Base-by-base conservation (phyloP, 2,113 vertebrate genomes). In the Oncorhynchus kisutch region DNA sequence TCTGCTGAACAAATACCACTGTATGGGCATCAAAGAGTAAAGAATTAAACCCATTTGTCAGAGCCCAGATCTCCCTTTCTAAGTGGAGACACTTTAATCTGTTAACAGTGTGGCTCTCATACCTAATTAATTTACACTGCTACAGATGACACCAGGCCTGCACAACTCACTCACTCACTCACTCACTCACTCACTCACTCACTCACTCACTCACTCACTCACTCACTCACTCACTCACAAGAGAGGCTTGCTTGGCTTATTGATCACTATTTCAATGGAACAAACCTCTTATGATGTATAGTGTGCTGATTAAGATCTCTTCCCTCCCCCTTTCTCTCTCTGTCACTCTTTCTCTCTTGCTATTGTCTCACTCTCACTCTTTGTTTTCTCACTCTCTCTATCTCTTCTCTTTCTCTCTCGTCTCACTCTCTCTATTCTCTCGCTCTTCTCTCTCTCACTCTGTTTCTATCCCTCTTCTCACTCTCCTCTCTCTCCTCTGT, bases 91-190 rank as follows among this genome's bases (percentile, higher is more conserved):
- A 79, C 75, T 72, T 51, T 67, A 67, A 74, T 67, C 73, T 31
- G 64, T 51, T 54, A 66, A 16, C 34, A 67, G 18, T 65, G 48
- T 74, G 73, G 45, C 51, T 75, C 73, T 67, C 64, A 62, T 78
- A 74, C 76, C 75, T 68, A 85, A 88, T 81, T 79, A 78, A 82
- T 88, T 87, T 77, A 71, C 72, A 39, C 66, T 24, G 25, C 39
- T 12, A 12, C 73, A n/a, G 18, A 20, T 1, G 81, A 70, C 54
- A 71, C 60, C 57, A 39, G 68, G 34, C 18, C 72, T 68, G 25
- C 64, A 68, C 68, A 12, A 9, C 34, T 11, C 7, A 9, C 8
- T 71, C 75, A 45, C 39, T 9, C 9, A 2, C 39, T 9, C 39
- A 45, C 57, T 22, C 18, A 31, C 60, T 57, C 80, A 60, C 51